These are phyloP conservation scores for Leptodactylus fallax DNA, from an alignment of 2,797 vertebrate genomes.

Conservation along the genomic window DNA sequence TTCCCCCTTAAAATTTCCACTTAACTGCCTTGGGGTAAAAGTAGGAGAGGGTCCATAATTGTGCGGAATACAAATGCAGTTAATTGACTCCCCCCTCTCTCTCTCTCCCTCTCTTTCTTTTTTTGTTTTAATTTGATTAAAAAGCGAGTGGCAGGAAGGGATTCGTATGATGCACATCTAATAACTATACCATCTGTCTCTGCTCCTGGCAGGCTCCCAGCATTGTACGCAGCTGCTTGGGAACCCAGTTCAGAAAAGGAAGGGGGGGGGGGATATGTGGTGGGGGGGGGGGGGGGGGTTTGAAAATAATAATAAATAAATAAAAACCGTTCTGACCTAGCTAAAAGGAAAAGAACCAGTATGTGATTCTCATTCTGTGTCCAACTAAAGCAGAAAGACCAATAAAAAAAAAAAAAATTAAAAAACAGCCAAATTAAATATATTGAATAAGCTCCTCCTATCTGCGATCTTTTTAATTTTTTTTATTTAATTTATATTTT, in stretches of 20 bases:
- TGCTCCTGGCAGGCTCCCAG: conserved; percentile 93
- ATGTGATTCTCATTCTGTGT: conserved; percentile 76
- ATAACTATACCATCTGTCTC: conserved; percentile 98
- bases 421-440: no score
- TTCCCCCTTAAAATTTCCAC: conserved; percentile 76
- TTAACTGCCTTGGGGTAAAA: conserved; percentile 79
- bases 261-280: conserved; percentile 68
- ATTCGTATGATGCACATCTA: conserved; percentile 96
- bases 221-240: conserved; percentile 89
- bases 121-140: conserved; percentile 97
- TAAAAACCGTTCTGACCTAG: conserved; percentile 75
- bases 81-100: conserved; percentile 80
- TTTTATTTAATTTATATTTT: no score
- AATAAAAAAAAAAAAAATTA: background rate
- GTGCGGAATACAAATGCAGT: conserved; percentile 83
- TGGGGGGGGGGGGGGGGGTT: conserved; percentile 60
- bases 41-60: conserved; percentile 80
- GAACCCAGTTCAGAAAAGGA: conserved; percentile 80
- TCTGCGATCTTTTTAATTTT: no score
- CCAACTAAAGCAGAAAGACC: conserved; percentile 67
- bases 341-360: conserved; percentile 76
- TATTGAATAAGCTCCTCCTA: no score
- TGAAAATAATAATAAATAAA: conserved; percentile 64
- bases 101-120: conserved; percentile 74
- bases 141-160: conserved; percentile 96